Conservation (phyloP, 2,888 invertebrate species). For the Drosophila peninsularis region DNA sequence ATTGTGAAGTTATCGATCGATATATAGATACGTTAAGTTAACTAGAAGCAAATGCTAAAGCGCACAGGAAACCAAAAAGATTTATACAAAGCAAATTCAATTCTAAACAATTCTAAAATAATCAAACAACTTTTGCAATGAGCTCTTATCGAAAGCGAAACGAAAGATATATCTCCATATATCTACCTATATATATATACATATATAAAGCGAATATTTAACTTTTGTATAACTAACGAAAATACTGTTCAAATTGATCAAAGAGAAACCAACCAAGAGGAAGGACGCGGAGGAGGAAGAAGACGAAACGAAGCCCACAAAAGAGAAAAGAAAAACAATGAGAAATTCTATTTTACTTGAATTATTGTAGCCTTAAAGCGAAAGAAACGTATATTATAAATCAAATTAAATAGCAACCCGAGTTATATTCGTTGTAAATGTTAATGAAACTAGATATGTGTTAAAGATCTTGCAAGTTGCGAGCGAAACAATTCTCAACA, state of each 20-base stretch:
- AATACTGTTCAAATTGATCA: conserved; percentile 32
- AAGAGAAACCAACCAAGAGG: conserved; percentile 29
- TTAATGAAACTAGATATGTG: conserved; percentile 54
- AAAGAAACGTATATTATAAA: conserved; percentile 24
- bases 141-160: conserved; percentile 25
- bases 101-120: neutral
- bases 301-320: conserved; percentile 64
- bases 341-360: conserved; percentile 17
- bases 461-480: conserved; percentile 33
- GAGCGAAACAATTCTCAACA: conserved; percentile 42
- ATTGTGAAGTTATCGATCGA: conserved; percentile 22
- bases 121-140: conserved; percentile 30
- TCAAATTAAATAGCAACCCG: conserved; percentile 36
- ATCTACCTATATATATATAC: neutral
- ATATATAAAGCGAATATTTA: conserved; percentile 33
- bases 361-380: conserved; percentile 61
- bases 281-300: conserved; percentile 10
- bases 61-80: conserved; percentile 37
- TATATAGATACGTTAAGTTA: conserved; percentile 7
- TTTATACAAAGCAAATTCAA: conserved; percentile 24
- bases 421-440: conserved; percentile 60
- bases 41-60: conserved; percentile 6
- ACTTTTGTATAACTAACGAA: conserved; percentile 49
- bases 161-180: neutral
- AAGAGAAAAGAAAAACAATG: neutral